These are phyloP conservation scores for Corvus moneduloides DNA, from an alignment of 2,113 vertebrate genomes.

Conservation along the genomic window DNA sequence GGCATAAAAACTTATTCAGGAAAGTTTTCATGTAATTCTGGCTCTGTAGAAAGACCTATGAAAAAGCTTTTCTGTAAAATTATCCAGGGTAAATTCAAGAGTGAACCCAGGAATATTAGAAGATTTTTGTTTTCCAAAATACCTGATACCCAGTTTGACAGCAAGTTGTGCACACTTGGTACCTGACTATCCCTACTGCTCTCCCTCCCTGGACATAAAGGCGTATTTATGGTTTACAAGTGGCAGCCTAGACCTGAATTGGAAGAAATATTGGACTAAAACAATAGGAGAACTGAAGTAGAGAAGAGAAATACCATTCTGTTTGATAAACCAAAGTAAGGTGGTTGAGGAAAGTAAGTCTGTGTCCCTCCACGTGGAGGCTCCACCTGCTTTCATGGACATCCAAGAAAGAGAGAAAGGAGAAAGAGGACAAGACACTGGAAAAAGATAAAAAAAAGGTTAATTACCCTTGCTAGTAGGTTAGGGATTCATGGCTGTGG, in stretches of 20 bases:
- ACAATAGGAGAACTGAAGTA: background rate
- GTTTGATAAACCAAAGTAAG: background rate
- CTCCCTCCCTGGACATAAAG: background rate
- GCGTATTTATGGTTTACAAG: fast-evolving
- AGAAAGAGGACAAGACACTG: background rate
- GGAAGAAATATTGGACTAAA: background rate
- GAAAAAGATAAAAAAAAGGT: background rate
- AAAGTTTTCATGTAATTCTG: background rate
- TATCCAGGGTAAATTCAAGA: background rate
- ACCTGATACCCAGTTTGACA: background rate
- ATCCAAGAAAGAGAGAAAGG: background rate
- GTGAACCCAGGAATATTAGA: background rate
- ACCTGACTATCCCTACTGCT: background rate
- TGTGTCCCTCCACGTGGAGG: background rate
- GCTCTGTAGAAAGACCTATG: background rate
- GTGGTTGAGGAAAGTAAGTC: background rate
- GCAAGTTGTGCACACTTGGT: background rate
- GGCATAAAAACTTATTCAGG: background rate
- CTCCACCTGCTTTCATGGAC: background rate
- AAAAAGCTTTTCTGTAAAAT: background rate
- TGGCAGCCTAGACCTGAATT: background rate
- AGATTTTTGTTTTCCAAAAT: background rate
- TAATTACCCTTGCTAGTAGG: background rate
- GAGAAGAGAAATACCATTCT: background rate
- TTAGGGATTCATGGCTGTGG: background rate